Base-by-base conservation (phyloP, 2,888 invertebrate genomes). In the Hypomecis atomaria region DNA sequence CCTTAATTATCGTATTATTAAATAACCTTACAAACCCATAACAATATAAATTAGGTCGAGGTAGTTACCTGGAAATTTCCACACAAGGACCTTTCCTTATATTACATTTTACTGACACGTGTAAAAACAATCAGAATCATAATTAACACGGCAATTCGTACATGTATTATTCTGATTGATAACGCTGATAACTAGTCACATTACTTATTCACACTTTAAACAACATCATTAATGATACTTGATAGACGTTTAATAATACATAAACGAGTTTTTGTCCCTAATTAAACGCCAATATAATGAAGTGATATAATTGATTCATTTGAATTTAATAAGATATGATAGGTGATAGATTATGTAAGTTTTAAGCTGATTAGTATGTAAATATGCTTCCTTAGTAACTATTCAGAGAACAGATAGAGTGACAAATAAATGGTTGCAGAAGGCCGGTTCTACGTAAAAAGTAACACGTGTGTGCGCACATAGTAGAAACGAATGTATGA, bases 161-260 rank as follows among this genome's bases (percentile, higher is more conserved):
- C 8, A n/a, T 37, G 13, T 6, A 50, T 50, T 23, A 47, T 58
- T 48, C 48, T 58, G 65, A 65, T 58, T 40, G 60, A 61, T 38
- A 37, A 33, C 38, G 34, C 10, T 43, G 60, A 65, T 65, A 65
- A 48, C 37, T 37, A 23, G 13, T 6, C 44, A 6, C 13, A 60
- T 53, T 60, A 61, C 37, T 33, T 58, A 65, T 61, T 65, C 60
- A 65, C 65, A 65, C 57, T 38, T 53, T 40, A 60, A 65, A 52
- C 60, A 57, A 53, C 52, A 60, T 57, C 55, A 65, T 65, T 65
- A 60, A 44, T 52, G 40, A 5, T 55, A 60, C 65, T 61, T 58
- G 60, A 65, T 65, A 57, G 57, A 34, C 57, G 60, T 61, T 65
- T 65, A 65, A 52, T 65, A 53, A 53, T 50, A 56, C 57, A 59